Percentiles rank a stretch among this genome's conserved stretches.
phyloP scores from a whole-genome alignment of 2,888 invertebrate species.

The Drosophila algonquin region DNA sequence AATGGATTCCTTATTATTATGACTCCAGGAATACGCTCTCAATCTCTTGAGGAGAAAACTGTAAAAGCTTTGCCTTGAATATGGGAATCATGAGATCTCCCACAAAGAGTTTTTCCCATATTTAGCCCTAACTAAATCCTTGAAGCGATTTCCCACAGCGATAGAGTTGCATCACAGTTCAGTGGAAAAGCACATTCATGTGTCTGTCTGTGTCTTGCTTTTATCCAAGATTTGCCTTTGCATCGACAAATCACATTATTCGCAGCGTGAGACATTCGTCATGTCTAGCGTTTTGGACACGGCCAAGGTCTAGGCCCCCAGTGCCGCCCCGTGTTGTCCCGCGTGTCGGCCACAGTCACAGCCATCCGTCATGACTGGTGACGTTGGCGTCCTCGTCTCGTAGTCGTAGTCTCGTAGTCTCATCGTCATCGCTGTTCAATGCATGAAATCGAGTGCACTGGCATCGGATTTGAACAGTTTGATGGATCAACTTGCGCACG shows the following conservation, averaged over 20 bases:
- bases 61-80: background rate
- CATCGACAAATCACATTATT: conserved; percentile 69
- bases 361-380: conserved; percentile 69
- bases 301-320: conserved; percentile 31
- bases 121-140: conserved; percentile 20
- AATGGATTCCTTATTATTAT: too few species aligned
- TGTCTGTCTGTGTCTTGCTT: conserved; percentile 17
- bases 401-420: conserved; percentile 28
- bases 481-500: conserved; percentile 78
- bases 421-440: conserved; percentile 42
- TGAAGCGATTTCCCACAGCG: conserved; percentile 38
- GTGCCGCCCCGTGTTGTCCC: conserved; percentile 13
- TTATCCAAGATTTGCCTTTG: conserved; percentile 32
- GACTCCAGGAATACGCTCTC: too few species aligned
- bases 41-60: too few species aligned
- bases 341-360: conserved; percentile 71
- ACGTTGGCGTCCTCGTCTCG: conserved; percentile 55
- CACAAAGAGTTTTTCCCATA: background rate
- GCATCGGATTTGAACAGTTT: conserved; percentile 76
- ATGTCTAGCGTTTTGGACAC: conserved; percentile 40
- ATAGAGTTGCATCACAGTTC: conserved; percentile 19
- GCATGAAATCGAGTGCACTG: conserved; percentile 62
- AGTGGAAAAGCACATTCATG: conserved; percentile 20
- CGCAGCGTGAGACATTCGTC: conserved; percentile 68
- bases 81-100: background rate